Percentiles rank a stretch among this genome's conserved stretches.
Evolutionary conservation across 2,888 invertebrate genomes (phyloP).

Genomic region (Silvanus unidentatus): DNA sequence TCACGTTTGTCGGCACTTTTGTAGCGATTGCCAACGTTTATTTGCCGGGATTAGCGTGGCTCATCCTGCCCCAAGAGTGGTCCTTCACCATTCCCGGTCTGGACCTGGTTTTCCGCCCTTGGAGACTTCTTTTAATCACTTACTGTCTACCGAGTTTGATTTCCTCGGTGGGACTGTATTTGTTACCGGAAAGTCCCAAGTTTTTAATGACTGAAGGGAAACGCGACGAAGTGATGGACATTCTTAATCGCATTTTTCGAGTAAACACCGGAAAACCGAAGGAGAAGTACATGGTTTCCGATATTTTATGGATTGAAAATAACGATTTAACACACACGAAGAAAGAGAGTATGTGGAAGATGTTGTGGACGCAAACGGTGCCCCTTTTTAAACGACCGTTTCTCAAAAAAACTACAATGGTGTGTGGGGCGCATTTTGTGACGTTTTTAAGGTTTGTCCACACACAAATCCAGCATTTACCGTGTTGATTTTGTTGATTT

Average conservation of each 20-base stretch:
- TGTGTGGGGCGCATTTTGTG: constrained; percentile 43
- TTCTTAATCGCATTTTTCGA: constrained; percentile 37
- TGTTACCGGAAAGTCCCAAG: constrained; percentile 45
- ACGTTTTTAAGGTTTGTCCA: not conserved
- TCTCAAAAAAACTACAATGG: constrained; percentile 38
- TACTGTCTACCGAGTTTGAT: constrained; percentile 40
- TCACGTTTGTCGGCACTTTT: constrained; percentile 43
- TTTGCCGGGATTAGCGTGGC: constrained; percentile 42
- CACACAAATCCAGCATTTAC: not conserved
- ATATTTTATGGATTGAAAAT: constrained; percentile 35
- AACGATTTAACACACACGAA: constrained; percentile 16
- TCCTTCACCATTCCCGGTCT: constrained; percentile 47
- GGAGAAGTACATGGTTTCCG: constrained; percentile 36
- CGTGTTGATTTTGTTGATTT: constrained; percentile 3
- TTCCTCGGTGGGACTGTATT: constrained; percentile 30
- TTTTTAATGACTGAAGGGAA: constrained; percentile 39
- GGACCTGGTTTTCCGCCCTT: constrained; percentile 41
- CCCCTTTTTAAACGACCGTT: constrained; percentile 38
- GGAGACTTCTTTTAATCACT: constrained; percentile 41
- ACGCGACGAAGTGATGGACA: constrained; percentile 34
- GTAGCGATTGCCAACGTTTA: constrained; percentile 41
- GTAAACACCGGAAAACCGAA: constrained; percentile 36
- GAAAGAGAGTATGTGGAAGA: constrained; percentile 27
- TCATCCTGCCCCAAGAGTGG: constrained; percentile 37
- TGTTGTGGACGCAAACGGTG: constrained; percentile 43